phyloP scores from a whole-genome alignment of 1,140 invertebrate genomes.

The Rhysida immarginata region DNA sequence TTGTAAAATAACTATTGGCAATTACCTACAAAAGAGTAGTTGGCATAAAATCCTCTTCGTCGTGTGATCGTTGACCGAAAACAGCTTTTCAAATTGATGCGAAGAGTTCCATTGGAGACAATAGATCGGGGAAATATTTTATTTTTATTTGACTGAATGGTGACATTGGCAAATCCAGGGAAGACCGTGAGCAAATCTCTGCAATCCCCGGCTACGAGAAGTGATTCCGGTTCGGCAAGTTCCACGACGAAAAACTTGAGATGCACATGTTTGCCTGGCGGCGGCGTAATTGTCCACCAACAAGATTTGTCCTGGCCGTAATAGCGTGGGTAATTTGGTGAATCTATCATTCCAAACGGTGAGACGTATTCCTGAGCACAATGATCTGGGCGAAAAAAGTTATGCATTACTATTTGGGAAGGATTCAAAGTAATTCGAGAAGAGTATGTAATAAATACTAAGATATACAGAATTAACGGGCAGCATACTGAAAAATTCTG shows the following conservation, averaged over 20 bases:
- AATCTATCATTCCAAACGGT: constrained; percentile 14
- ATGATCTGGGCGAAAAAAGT: too few species aligned
- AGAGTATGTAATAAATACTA: too few species aligned
- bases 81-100: constrained; percentile 16
- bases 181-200: constrained; percentile 16
- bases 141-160: constrained; percentile 11
- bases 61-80: constrained; percentile 20
- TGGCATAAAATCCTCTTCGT: constrained; percentile 16
- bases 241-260: constrained; percentile 20
- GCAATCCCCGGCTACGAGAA: constrained; percentile 10
- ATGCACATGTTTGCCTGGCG: constrained; percentile 17
- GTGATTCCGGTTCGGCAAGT: constrained; percentile 15
- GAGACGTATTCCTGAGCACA: constrained; percentile 11
- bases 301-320: constrained; percentile 21
- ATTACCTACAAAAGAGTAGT: constrained; percentile 18
- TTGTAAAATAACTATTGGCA: background rate
- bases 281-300: constrained; percentile 18
- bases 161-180: constrained; percentile 1
- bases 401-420: too few species aligned
- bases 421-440: too few species aligned
- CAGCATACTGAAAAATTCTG: too few species aligned
- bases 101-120: constrained; percentile 19
- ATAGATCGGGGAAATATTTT: constrained; percentile 18
- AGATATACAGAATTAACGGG: too few species aligned
- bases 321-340: constrained; percentile 21